These are phyloP conservation scores for Candoia aspera DNA, from an alignment of 2,113 vertebrate species.

Conservation along the genomic window DNA sequence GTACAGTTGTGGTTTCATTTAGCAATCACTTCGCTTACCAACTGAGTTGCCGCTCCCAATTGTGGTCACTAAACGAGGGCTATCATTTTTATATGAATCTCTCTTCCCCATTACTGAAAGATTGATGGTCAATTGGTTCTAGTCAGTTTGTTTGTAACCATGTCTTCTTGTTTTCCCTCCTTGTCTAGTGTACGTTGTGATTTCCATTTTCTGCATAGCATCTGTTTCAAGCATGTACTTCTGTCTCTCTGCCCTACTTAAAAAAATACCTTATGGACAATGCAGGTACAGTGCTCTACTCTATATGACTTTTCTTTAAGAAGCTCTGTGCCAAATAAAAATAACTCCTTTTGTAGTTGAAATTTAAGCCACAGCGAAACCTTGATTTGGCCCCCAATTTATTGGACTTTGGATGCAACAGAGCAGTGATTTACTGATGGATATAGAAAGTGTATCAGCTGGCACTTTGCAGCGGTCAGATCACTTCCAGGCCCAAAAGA, in stretches of 20 bases:
- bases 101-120: no score
- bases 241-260: conserved; percentile 85
- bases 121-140: neutral
- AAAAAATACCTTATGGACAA: conserved; percentile 77
- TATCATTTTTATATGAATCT: neutral
- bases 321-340: neutral
- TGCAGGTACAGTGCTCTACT: conserved; percentile 77
- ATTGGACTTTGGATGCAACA: neutral
- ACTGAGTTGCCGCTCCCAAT: neutral
- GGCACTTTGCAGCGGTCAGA: neutral
- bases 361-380: neutral
- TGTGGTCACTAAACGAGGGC: neutral
- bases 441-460: neutral
- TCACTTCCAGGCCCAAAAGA: neutral
- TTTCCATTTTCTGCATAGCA: conserved; percentile 90
- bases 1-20: neutral
- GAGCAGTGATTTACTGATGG: neutral
- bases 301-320: neutral
- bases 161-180: conserved; percentile 32
- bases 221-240: conserved; percentile 89
- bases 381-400: neutral
- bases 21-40: neutral
- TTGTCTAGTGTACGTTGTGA: conserved; percentile 89
- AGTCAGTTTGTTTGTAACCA: neutral
- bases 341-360: neutral